A percentile compares a stretch with the other conserved stretches of the same genome.
phyloP scores from a whole-genome alignment of 2,888 invertebrate genomes.

The Drosophila anceps region DNA sequence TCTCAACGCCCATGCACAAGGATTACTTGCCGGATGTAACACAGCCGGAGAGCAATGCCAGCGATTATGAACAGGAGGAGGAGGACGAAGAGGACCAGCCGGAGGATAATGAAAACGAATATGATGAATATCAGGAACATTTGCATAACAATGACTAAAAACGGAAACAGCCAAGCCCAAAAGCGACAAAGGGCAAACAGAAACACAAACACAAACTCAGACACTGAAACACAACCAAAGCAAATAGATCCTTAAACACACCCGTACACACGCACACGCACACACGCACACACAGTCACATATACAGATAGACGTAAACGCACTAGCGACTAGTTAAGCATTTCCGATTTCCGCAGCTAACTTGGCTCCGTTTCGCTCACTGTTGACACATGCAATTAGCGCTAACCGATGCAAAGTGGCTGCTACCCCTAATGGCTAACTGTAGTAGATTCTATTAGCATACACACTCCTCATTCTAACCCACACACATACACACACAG shows the following conservation, averaged over 20 bases:
- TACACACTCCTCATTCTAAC: constrained; percentile 43
- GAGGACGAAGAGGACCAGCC: constrained; percentile 87
- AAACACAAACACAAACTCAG: constrained; percentile 53
- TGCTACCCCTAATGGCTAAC: constrained; percentile 57
- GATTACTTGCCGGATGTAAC: constrained; percentile 87
- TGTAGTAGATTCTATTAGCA: constrained; percentile 75
- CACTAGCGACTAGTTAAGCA: constrained; percentile 73
- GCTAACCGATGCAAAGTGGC: constrained; percentile 79
- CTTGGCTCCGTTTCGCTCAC: constrained; percentile 60
- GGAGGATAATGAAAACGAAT: constrained; percentile 88
- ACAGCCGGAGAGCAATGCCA: constrained; percentile 87
- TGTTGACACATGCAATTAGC: constrained; percentile 81
- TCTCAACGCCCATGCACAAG: constrained; percentile 86
- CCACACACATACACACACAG: constrained; percentile 16
- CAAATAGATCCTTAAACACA: constrained; percentile 51
- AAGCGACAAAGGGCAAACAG: constrained; percentile 41
- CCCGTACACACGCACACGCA: constrained; percentile 9
- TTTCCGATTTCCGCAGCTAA: constrained; percentile 75
- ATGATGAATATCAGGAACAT: constrained; percentile 87
- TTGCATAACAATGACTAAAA: constrained; percentile 85
- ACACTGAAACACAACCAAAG: constrained; percentile 59
- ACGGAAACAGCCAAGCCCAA: constrained; percentile 48
- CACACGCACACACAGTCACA: constrained; percentile 5
- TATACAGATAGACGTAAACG: constrained; percentile 16
- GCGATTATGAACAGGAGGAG: constrained; percentile 86